These are phyloP conservation scores for Frankliniella fusca DNA, from an alignment of 2,888 invertebrate species.

Conservation along the genomic window DNA sequence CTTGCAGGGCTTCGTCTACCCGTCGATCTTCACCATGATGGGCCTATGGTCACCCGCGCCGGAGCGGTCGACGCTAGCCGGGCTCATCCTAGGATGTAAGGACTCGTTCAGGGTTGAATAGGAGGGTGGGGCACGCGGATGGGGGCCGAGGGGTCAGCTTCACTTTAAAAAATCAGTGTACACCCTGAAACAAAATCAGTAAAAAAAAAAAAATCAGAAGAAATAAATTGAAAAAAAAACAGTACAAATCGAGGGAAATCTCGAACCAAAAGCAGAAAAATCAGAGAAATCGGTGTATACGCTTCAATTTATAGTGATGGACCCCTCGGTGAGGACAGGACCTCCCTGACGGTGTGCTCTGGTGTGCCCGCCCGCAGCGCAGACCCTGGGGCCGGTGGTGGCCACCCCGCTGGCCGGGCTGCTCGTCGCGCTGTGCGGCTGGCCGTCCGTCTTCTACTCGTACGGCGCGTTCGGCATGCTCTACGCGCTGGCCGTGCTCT, in stretches of 20 bases:
- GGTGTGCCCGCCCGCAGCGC: background rate
- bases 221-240: too few relatives aligned
- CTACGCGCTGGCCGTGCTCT: background rate
- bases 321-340: too few relatives aligned
- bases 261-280: too few relatives aligned
- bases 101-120: background rate
- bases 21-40: slow-evolving; percentile 9
- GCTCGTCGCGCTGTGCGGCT: background rate
- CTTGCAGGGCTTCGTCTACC: background rate
- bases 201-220: too few relatives aligned
- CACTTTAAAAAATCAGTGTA: too few relatives aligned
- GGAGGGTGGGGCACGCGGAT: too few relatives aligned
- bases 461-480: slow-evolving; percentile 1
- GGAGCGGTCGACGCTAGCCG: background rate
- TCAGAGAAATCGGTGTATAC: too few relatives aligned
- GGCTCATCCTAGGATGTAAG: background rate
- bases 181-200: too few relatives aligned
- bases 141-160: too few relatives aligned
- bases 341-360: too few relatives aligned
- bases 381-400: slow-evolving; percentile 13
- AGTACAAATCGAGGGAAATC: too few relatives aligned
- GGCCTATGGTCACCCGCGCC: background rate
- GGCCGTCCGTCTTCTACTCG: slow-evolving; percentile 11
- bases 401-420: slow-evolving; percentile 10
- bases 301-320: too few relatives aligned